Conservation (phyloP, 2,888 invertebrate species). For the Phrixothrix hirtus region DNA sequence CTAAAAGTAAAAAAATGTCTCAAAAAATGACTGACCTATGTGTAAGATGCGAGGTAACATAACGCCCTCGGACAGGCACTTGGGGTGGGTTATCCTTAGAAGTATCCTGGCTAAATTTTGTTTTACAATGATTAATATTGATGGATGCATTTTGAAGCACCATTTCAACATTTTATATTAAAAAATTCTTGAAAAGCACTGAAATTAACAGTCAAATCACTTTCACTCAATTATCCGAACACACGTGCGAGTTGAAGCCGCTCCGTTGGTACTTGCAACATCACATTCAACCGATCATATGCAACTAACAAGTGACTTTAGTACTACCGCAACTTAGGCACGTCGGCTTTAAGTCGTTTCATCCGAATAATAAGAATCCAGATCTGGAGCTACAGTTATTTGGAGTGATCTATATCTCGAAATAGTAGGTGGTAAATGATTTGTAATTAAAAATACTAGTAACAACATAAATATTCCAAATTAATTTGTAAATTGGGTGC, state of each 20-base stretch:
- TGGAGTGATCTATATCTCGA: constrained; percentile 1
- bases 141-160: constrained; percentile 32
- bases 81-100: constrained; percentile 16
- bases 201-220: too few species aligned
- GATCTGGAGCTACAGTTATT: constrained; percentile 6
- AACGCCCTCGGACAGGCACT: constrained; percentile 22
- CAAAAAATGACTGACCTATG: constrained; percentile 25
- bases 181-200: too few species aligned
- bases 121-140: constrained; percentile 19
- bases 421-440: constrained; percentile 9
- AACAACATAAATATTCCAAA: constrained; percentile 6
- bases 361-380: constrained; percentile 13
- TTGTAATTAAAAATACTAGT: constrained; percentile 1
- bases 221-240: constrained; percentile 6
- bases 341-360: constrained; percentile 21
- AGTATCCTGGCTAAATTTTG: constrained; percentile 13
- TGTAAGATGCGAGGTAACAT: constrained; percentile 7
- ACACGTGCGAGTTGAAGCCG: neutral
- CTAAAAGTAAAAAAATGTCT: too few species aligned
- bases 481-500: constrained; percentile 10
- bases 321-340: constrained; percentile 11
- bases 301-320: constrained; percentile 26
- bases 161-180: constrained; percentile 23
- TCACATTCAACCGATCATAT: constrained; percentile 21
- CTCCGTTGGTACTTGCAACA: constrained; percentile 3